Evolutionary conservation across 2,797 vertebrate species (phyloP).

Genomic region (Taenioides sp.): DNA sequence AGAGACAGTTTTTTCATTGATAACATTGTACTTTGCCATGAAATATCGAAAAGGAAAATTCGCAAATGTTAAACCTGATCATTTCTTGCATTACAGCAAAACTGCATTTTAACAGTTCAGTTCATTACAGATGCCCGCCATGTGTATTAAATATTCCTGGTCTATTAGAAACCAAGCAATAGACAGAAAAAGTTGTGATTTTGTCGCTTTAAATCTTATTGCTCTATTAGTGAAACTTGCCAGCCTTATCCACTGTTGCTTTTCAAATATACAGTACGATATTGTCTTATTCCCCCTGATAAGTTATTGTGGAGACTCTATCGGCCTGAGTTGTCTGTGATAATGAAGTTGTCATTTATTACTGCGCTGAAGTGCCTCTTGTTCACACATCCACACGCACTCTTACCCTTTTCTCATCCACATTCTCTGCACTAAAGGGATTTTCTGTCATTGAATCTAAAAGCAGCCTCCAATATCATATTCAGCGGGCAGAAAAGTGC

Average conservation of each 20-base stretch:
- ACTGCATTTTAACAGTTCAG: too few relatives aligned
- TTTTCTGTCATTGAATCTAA: conserved; percentile 13
- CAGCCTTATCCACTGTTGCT: neutral
- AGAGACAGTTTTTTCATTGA: too few relatives aligned
- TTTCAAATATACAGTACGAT: neutral
- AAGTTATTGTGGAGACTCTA: neutral
- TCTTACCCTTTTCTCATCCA: neutral
- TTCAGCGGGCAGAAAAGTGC: conserved; percentile 32
- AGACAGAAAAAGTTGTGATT: neutral
- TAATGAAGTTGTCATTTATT: conserved; percentile 17
- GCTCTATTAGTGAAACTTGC: neutral
- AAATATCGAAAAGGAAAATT: too few relatives aligned
- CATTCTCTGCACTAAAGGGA: neutral
- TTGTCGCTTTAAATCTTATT: neutral
- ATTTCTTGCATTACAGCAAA: too few relatives aligned
- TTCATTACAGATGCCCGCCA: too few relatives aligned
- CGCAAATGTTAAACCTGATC: too few relatives aligned
- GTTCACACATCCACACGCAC: neutral
- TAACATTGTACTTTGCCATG: too few relatives aligned
- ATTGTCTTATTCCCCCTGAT: neutral
- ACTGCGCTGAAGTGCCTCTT: conserved; percentile 5
- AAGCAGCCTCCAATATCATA: conserved; percentile 16
- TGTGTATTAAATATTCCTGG: too few relatives aligned
- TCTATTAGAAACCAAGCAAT: too few relatives aligned
- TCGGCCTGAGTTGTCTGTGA: neutral